Base-by-base conservation (phyloP, 2,113 vertebrate genomes). In the Halcyon malimbica region DNA sequence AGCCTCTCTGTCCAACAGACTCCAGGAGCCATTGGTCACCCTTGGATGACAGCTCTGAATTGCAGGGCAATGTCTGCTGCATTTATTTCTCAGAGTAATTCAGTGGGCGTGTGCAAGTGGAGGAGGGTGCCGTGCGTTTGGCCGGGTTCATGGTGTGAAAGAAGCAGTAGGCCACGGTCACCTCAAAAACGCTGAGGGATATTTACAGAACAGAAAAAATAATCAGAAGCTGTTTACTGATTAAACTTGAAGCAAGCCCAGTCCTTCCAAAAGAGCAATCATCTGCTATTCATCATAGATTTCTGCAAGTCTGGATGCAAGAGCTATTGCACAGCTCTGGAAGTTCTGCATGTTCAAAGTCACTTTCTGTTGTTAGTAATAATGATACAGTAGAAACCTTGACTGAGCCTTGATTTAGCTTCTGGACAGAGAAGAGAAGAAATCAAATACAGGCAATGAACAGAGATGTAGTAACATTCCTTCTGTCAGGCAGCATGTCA, bases 281-380 rank as follows among this genome's bases (percentile, higher is more conserved):
- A 97, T 96, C 94, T 89, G 91, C 96, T 96, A 97, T 97, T 97
- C 96, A 96, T 97, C 89, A 96, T 83, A n/a, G 84, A 94, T 65
- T 77, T 73, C 83, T 97, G 89, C 92, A 94, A 94, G 95, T 92
- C 80, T 91, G 90, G 87, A 89, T 94, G 86, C 70, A 91, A 63
- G 78, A 56, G 86, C 86, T 95, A 41, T 56, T 82, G 86, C 41
- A 73, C 29, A 96, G 86, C 62, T 91, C 25, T 20, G 86, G 83
- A 83, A 88, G 79, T 64, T 73, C 92, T 95, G 92, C 35, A 19
- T 12, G 44, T 64, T 87, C 89, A 96, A 91, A 96, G 92, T 93
- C 83, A 94, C 77, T 89, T 87, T 89, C 81, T 54, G 62, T 62
- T 91, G 50, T 64, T 81, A 70, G 28, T 53, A 37, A 16, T 50